Conservation (phyloP, 2,797 vertebrate species). For the Neoniphon sammara region DNA sequence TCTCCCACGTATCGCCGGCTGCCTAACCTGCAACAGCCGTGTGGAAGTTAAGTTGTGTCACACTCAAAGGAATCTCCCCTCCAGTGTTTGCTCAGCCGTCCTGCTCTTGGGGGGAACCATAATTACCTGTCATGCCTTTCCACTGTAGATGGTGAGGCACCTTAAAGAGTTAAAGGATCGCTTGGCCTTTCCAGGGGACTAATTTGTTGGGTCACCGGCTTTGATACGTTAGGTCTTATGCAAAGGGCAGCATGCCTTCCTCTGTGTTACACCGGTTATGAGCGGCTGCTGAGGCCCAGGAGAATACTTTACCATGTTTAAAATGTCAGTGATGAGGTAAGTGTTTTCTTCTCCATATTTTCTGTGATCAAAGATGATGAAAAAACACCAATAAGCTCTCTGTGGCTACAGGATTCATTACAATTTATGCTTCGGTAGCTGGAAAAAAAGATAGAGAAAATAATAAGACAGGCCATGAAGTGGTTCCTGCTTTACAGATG, state of each 20-base stretch:
- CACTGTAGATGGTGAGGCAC: constrained; percentile 56
- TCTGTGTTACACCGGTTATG: constrained; percentile 13
- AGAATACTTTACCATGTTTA: constrained; percentile 17
- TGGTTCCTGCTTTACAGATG: constrained; percentile 43
- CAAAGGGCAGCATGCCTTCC: background rate
- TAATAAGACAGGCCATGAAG: background rate
- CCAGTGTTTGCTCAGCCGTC: constrained; percentile 17
- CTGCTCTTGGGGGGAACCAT: background rate
- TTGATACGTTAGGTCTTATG: constrained; percentile 29
- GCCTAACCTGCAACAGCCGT: constrained; percentile 19
- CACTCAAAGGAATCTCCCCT: constrained; percentile 19
- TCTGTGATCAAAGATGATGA: constrained; percentile 39
- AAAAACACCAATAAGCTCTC: constrained; percentile 8
- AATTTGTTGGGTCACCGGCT: constrained; percentile 52
- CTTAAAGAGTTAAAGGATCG: constrained; percentile 46
- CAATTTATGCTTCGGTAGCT: background rate
- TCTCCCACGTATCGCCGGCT: constrained; percentile 6
- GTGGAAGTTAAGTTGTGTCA: constrained; percentile 25
- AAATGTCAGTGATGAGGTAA: constrained; percentile 26
- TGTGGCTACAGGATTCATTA: background rate
- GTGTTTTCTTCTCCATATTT: constrained; percentile 30
- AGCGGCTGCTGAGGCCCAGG: constrained; percentile 50
- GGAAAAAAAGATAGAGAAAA: constrained; percentile 4
- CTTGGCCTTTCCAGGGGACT: constrained; percentile 45
- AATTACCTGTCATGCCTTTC: constrained; percentile 49